phyloP scores from a whole-genome alignment of 2,888 invertebrate genomes.

The Autographa pulchrina region DNA sequence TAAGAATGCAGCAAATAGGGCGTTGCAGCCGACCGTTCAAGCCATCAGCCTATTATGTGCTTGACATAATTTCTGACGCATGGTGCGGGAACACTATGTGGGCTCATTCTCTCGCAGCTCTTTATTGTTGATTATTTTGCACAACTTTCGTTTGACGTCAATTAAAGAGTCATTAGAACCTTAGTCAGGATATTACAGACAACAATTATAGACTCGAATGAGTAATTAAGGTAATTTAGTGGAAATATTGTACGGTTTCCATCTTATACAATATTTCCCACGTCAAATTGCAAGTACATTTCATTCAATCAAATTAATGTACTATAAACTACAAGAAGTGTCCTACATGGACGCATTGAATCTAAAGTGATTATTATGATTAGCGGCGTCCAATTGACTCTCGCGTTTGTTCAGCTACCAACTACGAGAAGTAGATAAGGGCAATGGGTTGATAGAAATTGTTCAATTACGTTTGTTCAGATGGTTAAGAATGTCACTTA shows the following conservation, averaged over 20 bases:
- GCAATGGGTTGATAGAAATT: conserved; percentile 86
- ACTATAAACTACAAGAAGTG: conserved; percentile 47
- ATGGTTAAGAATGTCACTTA: conserved; percentile 86
- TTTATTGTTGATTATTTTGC: conserved; percentile 50
- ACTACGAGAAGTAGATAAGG: conserved; percentile 76
- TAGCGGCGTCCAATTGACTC: conserved; percentile 77
- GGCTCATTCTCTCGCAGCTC: conserved; percentile 65
- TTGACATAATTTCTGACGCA: conserved; percentile 79
- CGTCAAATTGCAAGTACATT: conserved; percentile 10
- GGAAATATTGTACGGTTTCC: conserved; percentile 3
- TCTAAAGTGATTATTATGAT: conserved; percentile 75
- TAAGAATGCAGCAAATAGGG: conserved; percentile 86
- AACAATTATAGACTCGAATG: conserved; percentile 41
- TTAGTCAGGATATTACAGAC: conserved; percentile 54
- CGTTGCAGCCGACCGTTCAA: conserved; percentile 82
- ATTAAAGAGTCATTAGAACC: conserved; percentile 42
- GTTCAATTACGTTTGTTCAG: conserved; percentile 87
- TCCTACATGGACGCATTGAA: conserved; percentile 67
- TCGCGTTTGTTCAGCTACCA: conserved; percentile 66
- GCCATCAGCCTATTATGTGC: conserved; percentile 72
- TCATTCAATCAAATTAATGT: neutral
- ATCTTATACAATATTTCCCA: conserved; percentile 10
- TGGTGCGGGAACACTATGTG: conserved; percentile 67
- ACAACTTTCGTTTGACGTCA: conserved; percentile 60
- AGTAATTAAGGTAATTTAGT: conserved; percentile 41